Evolutionary conservation across 2,113 vertebrate genomes (phyloP), one percentile per base, ranked within the genome.

Genomic region (Salvelinus sp.): DNA sequence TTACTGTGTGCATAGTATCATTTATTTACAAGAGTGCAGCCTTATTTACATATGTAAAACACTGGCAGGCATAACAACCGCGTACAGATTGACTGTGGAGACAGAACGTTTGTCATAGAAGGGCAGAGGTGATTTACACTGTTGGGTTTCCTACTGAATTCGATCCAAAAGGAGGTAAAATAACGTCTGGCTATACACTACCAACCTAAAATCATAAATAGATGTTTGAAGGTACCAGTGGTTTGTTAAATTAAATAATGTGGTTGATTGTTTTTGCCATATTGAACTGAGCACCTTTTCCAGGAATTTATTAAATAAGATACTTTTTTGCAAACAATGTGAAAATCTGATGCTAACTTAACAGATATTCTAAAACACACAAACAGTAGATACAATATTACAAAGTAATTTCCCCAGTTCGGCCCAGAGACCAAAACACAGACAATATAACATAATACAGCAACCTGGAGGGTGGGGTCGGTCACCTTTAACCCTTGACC

Each of bases 11-110:
- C 75, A 88, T 67, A 72, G 81, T 33, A 18, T 60, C 25, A 44
- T 85, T 70, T 79, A 83, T 87, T 70, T 92, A 91, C 86, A 91
- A 84, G 88, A 85, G 90, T 82, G 58, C 57, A 77, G 70, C 81
- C 75, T 82, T 91, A 91, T 92, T 73, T 90, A 91, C 80, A 83
- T 20, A n/a, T 72, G 50, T 79, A 27, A 81, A 72, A 27, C 23
- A 23, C 68, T 58, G 33, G n/a, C 33, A 33, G 28, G 13, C n/a
- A 72, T 68, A 75, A 74, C 82, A 88, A 88, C 77, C 63, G 70
- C 47, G 75, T 69, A 48, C 23, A 2, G 77, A 54, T 47, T 78
- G 70, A 70, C 80, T 50, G 67, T 78, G 27, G 69, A 68, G 44
- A 23, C 54, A 57, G 38, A 4, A 28, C 30, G 47, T 57, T 58